Conservation (phyloP, 2,113 vertebrate species). For the Cyrtonyx montezumae region DNA sequence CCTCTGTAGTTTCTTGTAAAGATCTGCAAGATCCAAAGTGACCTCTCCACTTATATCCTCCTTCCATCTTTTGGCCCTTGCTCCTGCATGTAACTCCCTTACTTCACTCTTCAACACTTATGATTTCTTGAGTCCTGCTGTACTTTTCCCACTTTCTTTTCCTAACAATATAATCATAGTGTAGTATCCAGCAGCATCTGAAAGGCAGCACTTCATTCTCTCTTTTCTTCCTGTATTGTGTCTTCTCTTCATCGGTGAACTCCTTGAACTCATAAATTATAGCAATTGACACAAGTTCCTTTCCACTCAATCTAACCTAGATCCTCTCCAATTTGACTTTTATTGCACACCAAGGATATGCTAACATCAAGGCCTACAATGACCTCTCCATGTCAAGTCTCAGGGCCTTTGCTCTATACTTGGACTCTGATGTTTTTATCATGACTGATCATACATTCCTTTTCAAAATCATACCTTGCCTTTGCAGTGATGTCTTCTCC, state of each 20-base stretch:
- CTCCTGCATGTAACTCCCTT: not conserved
- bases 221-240: not conserved
- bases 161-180: not conserved
- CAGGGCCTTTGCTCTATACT: slow-evolving; percentile 53
- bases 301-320: slow-evolving; percentile 4
- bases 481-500: slow-evolving; percentile 21
- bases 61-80: slow-evolving; percentile 46
- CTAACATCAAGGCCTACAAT: slow-evolving; percentile 50
- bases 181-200: slow-evolving; percentile 33
- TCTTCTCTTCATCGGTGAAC: slow-evolving; percentile 23
- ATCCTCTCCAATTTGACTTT: not conserved
- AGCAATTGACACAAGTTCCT: slow-evolving; percentile 8
- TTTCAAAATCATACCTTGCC: slow-evolving; percentile 15
- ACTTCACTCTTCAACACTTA: slow-evolving; percentile 6
- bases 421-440: slow-evolving; percentile 59
- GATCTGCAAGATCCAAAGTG: slow-evolving; percentile 28
- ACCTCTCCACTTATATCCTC: slow-evolving; percentile 26
- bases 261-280: slow-evolving; percentile 44
- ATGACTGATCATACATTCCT: slow-evolving; percentile 23
- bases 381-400: slow-evolving; percentile 52
- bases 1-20: not conserved
- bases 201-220: not conserved
- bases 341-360: not conserved
- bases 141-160: slow-evolving; percentile 20
- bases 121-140: not conserved